phyloP scores from a whole-genome alignment of 2,797 vertebrate species.

The Tarsius wallacei region DNA sequence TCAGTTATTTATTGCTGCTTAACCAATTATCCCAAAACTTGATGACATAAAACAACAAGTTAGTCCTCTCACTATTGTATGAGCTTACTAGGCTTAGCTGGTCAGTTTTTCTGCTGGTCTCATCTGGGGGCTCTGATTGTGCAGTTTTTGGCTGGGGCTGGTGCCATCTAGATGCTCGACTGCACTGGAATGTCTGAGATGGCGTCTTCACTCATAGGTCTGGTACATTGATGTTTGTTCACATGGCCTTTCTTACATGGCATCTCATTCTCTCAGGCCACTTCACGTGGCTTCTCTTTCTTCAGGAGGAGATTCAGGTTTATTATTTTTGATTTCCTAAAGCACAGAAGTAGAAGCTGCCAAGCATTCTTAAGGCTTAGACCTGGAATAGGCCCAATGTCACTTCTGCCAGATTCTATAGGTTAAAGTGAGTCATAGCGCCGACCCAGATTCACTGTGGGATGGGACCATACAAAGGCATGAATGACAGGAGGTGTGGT shows the following conservation, averaged over 20 bases:
- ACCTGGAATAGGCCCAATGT: neutral
- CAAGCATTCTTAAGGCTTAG: neutral
- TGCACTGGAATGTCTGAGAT: neutral
- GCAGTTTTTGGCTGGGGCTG: neutral
- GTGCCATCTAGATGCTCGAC: neutral
- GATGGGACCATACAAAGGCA: neutral
- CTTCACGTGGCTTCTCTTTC: neutral
- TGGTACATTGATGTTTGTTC: neutral
- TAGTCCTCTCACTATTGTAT: neutral
- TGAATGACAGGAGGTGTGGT: neutral
- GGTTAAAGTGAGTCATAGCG: neutral
- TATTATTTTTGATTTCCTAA: neutral
- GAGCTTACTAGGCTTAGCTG: neutral
- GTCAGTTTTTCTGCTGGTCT: neutral
- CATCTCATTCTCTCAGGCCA: neutral
- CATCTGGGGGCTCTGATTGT: neutral
- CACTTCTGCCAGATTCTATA: neutral
- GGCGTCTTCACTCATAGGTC: accelerated
- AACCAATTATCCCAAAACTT: neutral
- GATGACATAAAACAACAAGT: neutral
- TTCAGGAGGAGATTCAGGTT: neutral
- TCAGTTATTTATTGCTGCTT: slow-evolving; percentile 30
- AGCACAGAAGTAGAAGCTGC: neutral
- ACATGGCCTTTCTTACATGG: neutral
- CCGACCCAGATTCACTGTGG: neutral